Conservation (phyloP, 2,113 vertebrate species). For the Sylvicapra grimmia region DNA sequence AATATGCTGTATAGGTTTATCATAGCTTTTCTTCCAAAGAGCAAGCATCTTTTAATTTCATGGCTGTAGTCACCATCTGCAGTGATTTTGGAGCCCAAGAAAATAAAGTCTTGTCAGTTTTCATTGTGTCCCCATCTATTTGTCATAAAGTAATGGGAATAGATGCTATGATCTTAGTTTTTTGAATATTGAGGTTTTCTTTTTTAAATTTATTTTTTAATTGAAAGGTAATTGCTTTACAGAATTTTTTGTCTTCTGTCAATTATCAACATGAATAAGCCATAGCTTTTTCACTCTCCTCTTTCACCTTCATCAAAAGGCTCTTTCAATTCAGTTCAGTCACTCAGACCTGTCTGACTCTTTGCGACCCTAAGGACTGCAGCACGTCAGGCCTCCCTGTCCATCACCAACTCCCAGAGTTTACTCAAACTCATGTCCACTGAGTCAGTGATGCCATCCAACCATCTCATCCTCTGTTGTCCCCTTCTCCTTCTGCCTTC, state of each 20-base stretch:
- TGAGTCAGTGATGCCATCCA: background rate
- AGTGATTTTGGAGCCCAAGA: background rate
- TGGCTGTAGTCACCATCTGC: background rate
- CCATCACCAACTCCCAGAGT: background rate
- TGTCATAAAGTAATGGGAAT: background rate
- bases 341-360: background rate
- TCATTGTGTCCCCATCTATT: background rate
- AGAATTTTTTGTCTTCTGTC: background rate
- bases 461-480: background rate
- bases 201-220: background rate
- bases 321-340: background rate
- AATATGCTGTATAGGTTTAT: background rate
- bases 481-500: fast-evolving
- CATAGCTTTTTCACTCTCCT: background rate
- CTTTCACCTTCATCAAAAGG: background rate
- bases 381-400: background rate
- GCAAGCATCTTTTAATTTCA: background rate
- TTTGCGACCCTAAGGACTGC: background rate
- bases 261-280: background rate
- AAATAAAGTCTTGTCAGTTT: background rate
- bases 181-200: background rate
- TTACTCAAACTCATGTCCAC: background rate
- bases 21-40: background rate
- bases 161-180: background rate
- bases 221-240: background rate